phyloP scores from a whole-genome alignment of 2,113 vertebrate genomes.

The Melanerpes aurifrons region DNA sequence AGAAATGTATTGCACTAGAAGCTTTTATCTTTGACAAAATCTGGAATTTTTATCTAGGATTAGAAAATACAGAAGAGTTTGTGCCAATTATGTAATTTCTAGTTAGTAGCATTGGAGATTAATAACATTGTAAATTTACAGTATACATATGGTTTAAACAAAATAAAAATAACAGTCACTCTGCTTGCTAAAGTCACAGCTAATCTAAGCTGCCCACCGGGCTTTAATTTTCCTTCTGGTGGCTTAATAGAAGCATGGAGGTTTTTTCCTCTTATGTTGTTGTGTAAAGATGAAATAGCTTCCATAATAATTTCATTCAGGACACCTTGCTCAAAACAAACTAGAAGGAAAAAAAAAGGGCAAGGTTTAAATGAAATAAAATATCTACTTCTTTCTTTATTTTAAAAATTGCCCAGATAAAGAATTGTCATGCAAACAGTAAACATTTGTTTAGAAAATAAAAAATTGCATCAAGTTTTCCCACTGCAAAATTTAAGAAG shows the following conservation, averaged over 20 bases:
- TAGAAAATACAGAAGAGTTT: background rate
- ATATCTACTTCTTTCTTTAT: background rate
- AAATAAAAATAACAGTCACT: background rate
- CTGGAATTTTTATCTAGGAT: background rate
- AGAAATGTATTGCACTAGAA: slow-evolving; percentile 38
- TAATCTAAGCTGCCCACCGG: background rate
- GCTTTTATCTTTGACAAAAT: background rate
- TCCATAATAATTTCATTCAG: background rate
- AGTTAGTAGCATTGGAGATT: background rate
- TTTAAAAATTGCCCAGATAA: background rate
- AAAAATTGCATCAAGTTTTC: background rate
- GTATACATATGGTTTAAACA: background rate
- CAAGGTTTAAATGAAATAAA: background rate
- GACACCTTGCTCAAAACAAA: background rate
- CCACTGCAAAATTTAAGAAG: background rate
- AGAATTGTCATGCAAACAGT: background rate
- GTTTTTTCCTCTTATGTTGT: background rate
- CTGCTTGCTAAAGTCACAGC: background rate
- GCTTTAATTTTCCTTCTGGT: background rate
- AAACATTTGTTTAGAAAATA: background rate
- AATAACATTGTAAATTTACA: background rate
- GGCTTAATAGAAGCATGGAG: background rate
- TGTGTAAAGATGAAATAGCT: background rate
- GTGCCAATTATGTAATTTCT: background rate
- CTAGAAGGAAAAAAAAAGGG: background rate